Percentiles rank a stretch among this genome's conserved stretches.
phyloP scores from a whole-genome alignment of 2,797 vertebrate genomes.

The Phalloptychus januarius region DNA sequence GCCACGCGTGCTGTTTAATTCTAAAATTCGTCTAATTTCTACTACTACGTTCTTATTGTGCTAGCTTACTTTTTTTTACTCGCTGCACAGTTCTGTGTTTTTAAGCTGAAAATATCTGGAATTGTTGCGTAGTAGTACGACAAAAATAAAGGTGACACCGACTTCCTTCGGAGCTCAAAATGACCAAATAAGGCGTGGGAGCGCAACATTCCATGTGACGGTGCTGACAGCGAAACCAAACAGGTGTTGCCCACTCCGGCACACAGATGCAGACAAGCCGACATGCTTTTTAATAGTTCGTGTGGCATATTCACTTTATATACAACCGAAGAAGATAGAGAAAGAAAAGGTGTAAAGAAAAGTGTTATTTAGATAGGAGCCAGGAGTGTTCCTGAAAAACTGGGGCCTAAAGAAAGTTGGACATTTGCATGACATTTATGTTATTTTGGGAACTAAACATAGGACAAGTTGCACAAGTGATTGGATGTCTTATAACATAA shows the following conservation, averaged over 20 bases:
- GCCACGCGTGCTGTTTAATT: accelerated
- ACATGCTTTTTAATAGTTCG: neutral
- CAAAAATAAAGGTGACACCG: conserved; percentile 74
- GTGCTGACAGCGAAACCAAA: conserved; percentile 30
- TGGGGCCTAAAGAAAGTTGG: neutral
- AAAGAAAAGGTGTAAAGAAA: neutral
- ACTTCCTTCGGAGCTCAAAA: conserved; percentile 61
- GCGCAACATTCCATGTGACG: conserved; percentile 58
- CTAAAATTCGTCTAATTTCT: neutral
- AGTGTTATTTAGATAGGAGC: neutral
- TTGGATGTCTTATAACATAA: neutral
- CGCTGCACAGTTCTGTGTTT: accelerated
- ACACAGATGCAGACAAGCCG: neutral
- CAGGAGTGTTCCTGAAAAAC: neutral
- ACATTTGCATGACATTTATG: neutral
- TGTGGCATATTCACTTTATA: neutral
- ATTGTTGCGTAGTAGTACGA: conserved; percentile 14
- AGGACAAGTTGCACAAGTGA: neutral
- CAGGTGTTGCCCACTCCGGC: conserved; percentile 38
- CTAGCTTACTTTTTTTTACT: neutral
- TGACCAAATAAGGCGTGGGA: conserved; percentile 76
- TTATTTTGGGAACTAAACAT: neutral
- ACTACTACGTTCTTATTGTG: accelerated
- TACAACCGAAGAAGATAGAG: neutral
- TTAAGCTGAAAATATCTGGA: neutral